Evolutionary conservation across 2,113 vertebrate species (phyloP).

Genomic region (Cercopithecus mona): DNA sequence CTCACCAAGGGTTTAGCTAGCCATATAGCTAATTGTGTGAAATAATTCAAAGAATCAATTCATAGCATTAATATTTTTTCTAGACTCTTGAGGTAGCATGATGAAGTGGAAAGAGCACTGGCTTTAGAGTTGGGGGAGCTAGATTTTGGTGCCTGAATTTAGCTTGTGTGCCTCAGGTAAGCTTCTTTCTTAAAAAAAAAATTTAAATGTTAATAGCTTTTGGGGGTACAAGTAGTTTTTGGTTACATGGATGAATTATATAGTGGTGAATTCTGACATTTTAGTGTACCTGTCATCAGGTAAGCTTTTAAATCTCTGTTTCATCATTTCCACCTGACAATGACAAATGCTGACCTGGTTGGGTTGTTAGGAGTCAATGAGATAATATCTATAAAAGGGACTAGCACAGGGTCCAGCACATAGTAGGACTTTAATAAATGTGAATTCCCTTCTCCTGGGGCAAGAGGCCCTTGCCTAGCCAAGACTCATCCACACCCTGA

Average conservation of each 20-base stretch:
- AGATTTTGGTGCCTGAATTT: slow-evolving; percentile 19
- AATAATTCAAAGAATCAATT: slow-evolving; percentile 49
- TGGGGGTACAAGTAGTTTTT: too few relatives aligned
- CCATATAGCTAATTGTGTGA: slow-evolving; percentile 50
- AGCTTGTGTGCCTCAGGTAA: not conserved
- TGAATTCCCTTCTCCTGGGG: slow-evolving; percentile 37
- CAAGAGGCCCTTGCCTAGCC: slow-evolving; percentile 27
- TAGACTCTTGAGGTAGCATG: not conserved
- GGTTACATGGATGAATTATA: too few relatives aligned
- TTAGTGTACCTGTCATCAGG: not conserved
- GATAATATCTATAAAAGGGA: slow-evolving; percentile 26
- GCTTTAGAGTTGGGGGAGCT: not conserved
- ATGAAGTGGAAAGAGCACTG: slow-evolving; percentile 17
- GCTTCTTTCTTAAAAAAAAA: not conserved
- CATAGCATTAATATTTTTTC: not conserved
- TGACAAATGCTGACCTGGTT: slow-evolving; percentile 31
- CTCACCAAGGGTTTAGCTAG: not conserved
- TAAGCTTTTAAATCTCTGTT: slow-evolving; percentile 51
- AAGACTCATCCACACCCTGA: not conserved
- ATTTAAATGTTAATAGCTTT: too few relatives aligned
- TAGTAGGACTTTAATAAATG: not conserved
- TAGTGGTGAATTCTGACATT: too few relatives aligned
- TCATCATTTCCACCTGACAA: slow-evolving; percentile 34
- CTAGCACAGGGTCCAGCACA: not conserved
- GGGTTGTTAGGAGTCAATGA: slow-evolving; percentile 36